These are phyloP conservation scores for Schrankia costaestrigalis DNA, from an alignment of 2,888 invertebrate genomes.

Conservation along the genomic window DNA sequence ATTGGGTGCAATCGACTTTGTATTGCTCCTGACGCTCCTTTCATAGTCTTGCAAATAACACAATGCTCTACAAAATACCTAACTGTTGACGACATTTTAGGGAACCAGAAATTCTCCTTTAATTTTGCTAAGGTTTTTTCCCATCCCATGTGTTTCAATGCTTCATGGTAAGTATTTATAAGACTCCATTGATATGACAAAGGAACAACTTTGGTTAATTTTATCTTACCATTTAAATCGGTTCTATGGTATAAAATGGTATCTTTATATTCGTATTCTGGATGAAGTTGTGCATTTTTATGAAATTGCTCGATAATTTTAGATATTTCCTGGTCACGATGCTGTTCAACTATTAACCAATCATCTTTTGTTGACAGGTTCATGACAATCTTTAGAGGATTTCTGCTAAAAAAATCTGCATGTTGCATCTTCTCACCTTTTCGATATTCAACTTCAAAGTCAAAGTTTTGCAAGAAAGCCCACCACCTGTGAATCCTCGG, in stretches of 20 bases:
- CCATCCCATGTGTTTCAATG: slow-evolving; percentile 18
- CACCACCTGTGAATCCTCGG: slow-evolving; percentile 8
- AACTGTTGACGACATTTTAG: slow-evolving; percentile 11
- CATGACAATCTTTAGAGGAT: too few species aligned
- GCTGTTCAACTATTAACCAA: too few species aligned
- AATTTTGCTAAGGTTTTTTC: too few species aligned
- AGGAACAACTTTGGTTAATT: not conserved
- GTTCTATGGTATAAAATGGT: not conserved
- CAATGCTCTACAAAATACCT: slow-evolving; percentile 11
- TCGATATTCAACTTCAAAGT: slow-evolving; percentile 1
- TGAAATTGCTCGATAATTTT: not conserved
- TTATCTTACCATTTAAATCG: not conserved
- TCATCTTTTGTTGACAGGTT: too few species aligned
- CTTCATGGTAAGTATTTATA: slow-evolving; percentile 14
- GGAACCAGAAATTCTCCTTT: slow-evolving; percentile 21
- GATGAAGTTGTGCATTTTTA: not conserved
- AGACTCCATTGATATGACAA: slow-evolving; percentile 18
- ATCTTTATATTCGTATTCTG: not conserved
- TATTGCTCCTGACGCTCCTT: slow-evolving; percentile 8
- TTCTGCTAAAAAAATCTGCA: slow-evolving; percentile 13
- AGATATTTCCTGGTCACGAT: not conserved
- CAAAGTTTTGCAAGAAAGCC: slow-evolving; percentile 3
- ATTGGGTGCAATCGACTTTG: slow-evolving; percentile 1
- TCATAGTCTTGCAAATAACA: slow-evolving; percentile 8
- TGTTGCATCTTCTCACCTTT: slow-evolving; percentile 4